Evolutionary conservation across 92 coral and sea anemone species (phyloP), one percentile per base, ranked within the genome.

Genomic region (Phenganax stokvisi): DNA sequence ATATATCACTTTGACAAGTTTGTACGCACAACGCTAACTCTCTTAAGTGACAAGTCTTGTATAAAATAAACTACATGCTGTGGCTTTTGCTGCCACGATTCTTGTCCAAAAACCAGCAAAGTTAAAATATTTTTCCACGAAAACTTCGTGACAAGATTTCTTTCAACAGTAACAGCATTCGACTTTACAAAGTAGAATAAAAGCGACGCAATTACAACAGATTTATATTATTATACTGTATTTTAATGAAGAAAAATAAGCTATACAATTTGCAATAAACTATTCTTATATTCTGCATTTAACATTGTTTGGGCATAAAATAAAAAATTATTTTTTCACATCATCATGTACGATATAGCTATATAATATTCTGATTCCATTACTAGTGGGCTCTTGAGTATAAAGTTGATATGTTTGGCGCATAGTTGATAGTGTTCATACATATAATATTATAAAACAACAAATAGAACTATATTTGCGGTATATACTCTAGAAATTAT

Each of bases 251-350:
- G 61, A 79, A 79, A 79, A 79, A 79, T 79, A 79, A 79, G 69
- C 83, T 79, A 79, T 79, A 79, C 83, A 79, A 79, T 79, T 69
- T 79, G 83, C 83, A 79, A 79, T 79, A 79, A 62, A 56, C 73
- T 68, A 68, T 30, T 79, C 58, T 79, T 79, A 79, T 79, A 79
- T 79, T 79, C 83, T 79, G 83, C 83, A 79, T 79, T 79, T 79
- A 63, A 79, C 83, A 79, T 79, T 77, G 81, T 77, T 77, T 79
- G 11, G 83, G 83, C 25, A 79, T 79, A 79, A 79, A 79, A 79
- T 79, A 79, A 79, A 79, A 79, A 79, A 61, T 68, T 30, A 68
- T 61, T 64, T 79, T 57, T 12, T 62, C 56, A 79, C 73, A 61
- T 79, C 57, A 79, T 79, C 57, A 79, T 79, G 83, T 79, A 79